These are phyloP conservation scores for Drosophila suzukii DNA, from an alignment of 1,140 invertebrate species.

Conservation along the genomic window DNA sequence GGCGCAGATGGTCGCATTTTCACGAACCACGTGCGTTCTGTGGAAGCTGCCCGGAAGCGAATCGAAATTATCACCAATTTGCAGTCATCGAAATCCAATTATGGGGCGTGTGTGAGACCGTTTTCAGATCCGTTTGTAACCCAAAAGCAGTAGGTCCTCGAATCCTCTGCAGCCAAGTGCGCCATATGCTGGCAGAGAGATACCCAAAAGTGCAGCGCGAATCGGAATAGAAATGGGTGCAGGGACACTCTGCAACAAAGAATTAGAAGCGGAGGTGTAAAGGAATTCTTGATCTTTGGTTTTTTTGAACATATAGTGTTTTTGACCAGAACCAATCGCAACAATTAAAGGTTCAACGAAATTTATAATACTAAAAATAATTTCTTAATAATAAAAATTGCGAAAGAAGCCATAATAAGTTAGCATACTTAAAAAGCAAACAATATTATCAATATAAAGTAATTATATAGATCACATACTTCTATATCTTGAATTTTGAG, in stretches of 20 bases:
- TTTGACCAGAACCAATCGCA: no score
- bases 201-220: slow-evolving; percentile 53
- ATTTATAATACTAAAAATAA: no score
- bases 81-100: slow-evolving; percentile 84
- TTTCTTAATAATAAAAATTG: no score
- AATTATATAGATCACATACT: no score
- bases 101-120: slow-evolving; percentile 55
- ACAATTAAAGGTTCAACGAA: no score
- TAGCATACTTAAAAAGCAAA: no score
- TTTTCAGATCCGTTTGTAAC: slow-evolving; percentile 22
- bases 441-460: no score
- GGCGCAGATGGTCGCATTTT: slow-evolving; percentile 70
- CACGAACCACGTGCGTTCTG: slow-evolving; percentile 67
- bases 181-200: slow-evolving; percentile 63
- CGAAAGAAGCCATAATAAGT: no score
- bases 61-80: slow-evolving; percentile 84
- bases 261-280: no score
- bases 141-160: slow-evolving; percentile 17
- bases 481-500: no score
- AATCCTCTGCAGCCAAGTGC: slow-evolving; percentile 25
- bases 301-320: no score
- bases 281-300: no score
- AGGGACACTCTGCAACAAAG: slow-evolving; percentile 1
- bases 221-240: slow-evolving; percentile 15
- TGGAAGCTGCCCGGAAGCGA: slow-evolving; percentile 60